These are phyloP conservation scores for Erebia palarica DNA, from an alignment of 2,888 invertebrate genomes.

Conservation along the genomic window DNA sequence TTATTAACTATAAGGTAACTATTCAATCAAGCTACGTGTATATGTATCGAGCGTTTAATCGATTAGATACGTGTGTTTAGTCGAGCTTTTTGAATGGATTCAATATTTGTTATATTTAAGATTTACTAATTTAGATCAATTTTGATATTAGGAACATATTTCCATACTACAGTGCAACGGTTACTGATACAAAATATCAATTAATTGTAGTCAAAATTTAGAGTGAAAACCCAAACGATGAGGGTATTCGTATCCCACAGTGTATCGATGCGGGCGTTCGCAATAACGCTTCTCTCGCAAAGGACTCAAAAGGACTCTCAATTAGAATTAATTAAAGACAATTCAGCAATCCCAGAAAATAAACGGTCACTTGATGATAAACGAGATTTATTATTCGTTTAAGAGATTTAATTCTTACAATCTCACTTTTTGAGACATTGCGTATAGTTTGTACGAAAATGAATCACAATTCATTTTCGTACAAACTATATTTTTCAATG, in stretches of 20 bases:
- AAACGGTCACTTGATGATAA: constrained; percentile 72
- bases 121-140: not conserved
- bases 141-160: not conserved
- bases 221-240: constrained; percentile 52
- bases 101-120: not conserved
- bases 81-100: no score
- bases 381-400: constrained; percentile 70
- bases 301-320: constrained; percentile 70
- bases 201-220: constrained; percentile 12
- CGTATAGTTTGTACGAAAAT: no score
- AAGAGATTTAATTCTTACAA: constrained; percentile 49
- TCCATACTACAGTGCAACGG: not conserved
- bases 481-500: not conserved
- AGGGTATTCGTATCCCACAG: constrained; percentile 62
- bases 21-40: no score
- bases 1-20: no score
- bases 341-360: constrained; percentile 78
- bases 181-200: not conserved
- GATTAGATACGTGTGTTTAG: no score
- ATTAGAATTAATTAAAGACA: constrained; percentile 81
- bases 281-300: constrained; percentile 70
- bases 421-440: constrained; percentile 24
- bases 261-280: constrained; percentile 70
- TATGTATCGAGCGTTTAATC: no score
- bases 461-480: constrained; percentile 28